These are phyloP conservation scores for Thymelicus acteon DNA, from an alignment of 2,888 invertebrate species.

Conservation along the genomic window DNA sequence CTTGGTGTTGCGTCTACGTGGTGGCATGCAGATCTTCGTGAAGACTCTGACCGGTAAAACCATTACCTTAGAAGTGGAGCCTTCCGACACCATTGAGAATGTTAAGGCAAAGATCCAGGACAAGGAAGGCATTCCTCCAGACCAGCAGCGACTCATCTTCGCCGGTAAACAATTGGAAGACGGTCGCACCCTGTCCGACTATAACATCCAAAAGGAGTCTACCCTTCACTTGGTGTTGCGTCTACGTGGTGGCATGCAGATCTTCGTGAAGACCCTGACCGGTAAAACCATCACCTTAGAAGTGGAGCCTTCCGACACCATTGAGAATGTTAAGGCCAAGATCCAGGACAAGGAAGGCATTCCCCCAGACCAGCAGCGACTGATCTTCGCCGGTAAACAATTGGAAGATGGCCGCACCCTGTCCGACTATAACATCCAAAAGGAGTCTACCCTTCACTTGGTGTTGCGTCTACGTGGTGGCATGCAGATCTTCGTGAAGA, in stretches of 20 bases:
- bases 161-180: constrained; percentile 62
- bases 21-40: constrained; percentile 60
- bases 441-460: constrained; percentile 56
- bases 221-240: constrained; percentile 52
- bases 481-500: too few relatives aligned
- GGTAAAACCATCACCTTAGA: constrained; percentile 57
- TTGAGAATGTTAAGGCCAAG: constrained; percentile 55
- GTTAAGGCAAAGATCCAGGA: constrained; percentile 62
- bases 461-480: too few relatives aligned
- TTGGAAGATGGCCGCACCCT: constrained; percentile 53
- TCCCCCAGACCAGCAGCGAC: constrained; percentile 54
- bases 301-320: constrained; percentile 53
- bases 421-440: constrained; percentile 59
- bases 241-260: constrained; percentile 54
- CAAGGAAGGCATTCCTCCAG: constrained; percentile 62
- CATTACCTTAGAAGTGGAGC: constrained; percentile 57
- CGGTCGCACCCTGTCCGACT: constrained; percentile 59
- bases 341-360: constrained; percentile 56
- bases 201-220: constrained; percentile 57
- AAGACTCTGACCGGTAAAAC: constrained; percentile 61
- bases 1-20: constrained; percentile 62
- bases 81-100: constrained; percentile 60
- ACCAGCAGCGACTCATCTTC: constrained; percentile 60
- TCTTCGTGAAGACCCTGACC: constrained; percentile 55
- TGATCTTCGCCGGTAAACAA: constrained; percentile 55